Conservation (phyloP, 2,888 invertebrate genomes). For the Tipula confusa region DNA sequence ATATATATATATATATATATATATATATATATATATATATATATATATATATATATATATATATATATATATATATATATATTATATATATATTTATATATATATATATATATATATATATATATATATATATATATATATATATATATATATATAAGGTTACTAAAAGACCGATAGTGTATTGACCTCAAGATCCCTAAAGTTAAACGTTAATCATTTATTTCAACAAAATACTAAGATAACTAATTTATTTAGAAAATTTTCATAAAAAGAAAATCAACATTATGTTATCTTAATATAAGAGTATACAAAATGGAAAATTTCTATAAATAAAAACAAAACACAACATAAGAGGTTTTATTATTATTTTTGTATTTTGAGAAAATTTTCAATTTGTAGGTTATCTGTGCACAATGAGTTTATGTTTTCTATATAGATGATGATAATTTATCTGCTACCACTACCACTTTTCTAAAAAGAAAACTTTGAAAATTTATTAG, state of each 20-base stretch:
- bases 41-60: too few relatives aligned
- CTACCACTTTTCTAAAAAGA: not conserved
- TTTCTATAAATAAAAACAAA: not conserved
- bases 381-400: not conserved
- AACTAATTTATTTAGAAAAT: not conserved
- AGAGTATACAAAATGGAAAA: not conserved
- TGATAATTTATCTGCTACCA: not conserved
- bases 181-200: not conserved
- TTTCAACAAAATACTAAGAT: not conserved
- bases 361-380: not conserved
- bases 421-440: not conserved
- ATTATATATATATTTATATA: too few relatives aligned
- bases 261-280: not conserved
- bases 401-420: not conserved
- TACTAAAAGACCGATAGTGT: not conserved
- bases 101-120: too few relatives aligned
- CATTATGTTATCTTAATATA: not conserved
- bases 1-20: too few relatives aligned
- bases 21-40: too few relatives aligned
- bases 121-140: too few relatives aligned
- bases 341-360: not conserved
- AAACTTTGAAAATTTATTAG: not conserved
- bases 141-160: too few relatives aligned
- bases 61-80: too few relatives aligned
- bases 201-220: not conserved